Evolutionary conservation across 2,888 invertebrate species (phyloP).

Genomic region (Tetragnatha montana): DNA sequence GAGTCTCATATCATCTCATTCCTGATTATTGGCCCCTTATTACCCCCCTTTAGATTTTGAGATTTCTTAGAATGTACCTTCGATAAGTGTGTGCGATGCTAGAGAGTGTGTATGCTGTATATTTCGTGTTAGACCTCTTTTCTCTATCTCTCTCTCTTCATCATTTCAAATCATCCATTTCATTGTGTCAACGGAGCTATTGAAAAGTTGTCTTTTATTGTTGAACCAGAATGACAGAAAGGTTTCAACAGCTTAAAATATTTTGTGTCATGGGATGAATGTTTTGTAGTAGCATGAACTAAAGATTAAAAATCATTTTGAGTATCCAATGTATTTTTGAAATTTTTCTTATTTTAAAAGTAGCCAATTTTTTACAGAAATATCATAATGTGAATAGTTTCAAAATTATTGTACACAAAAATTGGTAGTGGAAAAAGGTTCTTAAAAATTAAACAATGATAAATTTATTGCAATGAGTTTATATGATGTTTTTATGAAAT

Average conservation of each 20-base stretch:
- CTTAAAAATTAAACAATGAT: neutral
- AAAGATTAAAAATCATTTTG: no score
- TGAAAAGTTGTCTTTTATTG: neutral
- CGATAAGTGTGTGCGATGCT: slow-evolving; percentile 58
- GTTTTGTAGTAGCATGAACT: no score
- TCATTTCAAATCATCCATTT: slow-evolving; percentile 37
- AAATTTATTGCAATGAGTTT: no score
- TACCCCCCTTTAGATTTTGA: neutral
- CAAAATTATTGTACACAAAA: no score
- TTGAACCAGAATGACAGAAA: neutral
- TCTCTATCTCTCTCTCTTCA: slow-evolving; percentile 28
- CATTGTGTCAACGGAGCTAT: slow-evolving; percentile 4
- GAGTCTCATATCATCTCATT: neutral
- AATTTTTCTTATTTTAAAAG: no score
- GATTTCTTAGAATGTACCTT: slow-evolving; percentile 24
- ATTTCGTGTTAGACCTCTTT: neutral
- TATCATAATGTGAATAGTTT: no score
- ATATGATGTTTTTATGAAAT: no score
- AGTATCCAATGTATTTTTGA: no score
- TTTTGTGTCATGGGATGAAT: no score
- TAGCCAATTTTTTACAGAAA: no score
- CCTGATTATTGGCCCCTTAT: slow-evolving; percentile 22
- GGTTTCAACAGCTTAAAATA: slow-evolving; percentile 14
- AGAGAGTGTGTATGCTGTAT: slow-evolving; percentile 52
- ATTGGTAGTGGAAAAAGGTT: neutral